phyloP scores from a whole-genome alignment of 2,888 invertebrate species.

The Empis livida region DNA sequence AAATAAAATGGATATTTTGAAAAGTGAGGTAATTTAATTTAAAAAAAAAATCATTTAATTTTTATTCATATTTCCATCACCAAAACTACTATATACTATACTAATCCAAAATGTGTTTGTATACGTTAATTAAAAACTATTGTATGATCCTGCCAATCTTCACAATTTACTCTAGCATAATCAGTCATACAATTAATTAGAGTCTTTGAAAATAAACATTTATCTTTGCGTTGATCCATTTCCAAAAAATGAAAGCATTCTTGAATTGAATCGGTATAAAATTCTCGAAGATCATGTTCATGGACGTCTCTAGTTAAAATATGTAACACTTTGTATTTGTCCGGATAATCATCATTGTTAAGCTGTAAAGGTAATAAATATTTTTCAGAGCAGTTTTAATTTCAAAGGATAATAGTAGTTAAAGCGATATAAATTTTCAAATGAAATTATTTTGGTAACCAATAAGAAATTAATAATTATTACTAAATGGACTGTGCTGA shows the following conservation, averaged over 20 bases:
- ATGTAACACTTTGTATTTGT: conserved; percentile 48
- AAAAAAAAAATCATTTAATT: background rate
- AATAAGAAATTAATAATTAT: too few relatives aligned
- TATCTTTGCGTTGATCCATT: conserved; percentile 42
- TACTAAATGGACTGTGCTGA: too few relatives aligned
- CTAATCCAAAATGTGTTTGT: background rate
- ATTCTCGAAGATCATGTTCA: conserved; percentile 51
- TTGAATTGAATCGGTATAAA: conserved; percentile 54
- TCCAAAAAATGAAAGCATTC: conserved; percentile 55
- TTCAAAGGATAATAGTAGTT: too few relatives aligned
- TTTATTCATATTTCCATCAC: background rate
- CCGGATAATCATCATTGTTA: conserved; percentile 39
- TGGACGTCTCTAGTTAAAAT: conserved; percentile 47
- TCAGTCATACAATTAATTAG: conserved; percentile 54
- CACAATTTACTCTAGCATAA: conserved; percentile 58
- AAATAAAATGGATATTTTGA: conserved; percentile 39
- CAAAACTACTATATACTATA: background rate
- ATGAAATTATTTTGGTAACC: too few relatives aligned
- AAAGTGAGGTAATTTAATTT: conserved; percentile 34
- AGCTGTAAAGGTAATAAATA: conserved; percentile 17
- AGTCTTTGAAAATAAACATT: conserved; percentile 52
- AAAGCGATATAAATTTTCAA: too few relatives aligned
- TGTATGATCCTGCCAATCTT: conserved; percentile 53
- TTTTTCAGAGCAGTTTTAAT: too few relatives aligned
- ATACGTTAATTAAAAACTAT: conserved; percentile 29